Conservation (phyloP, 1,140 invertebrate species). For the Caenorhabditis brenneri region DNA sequence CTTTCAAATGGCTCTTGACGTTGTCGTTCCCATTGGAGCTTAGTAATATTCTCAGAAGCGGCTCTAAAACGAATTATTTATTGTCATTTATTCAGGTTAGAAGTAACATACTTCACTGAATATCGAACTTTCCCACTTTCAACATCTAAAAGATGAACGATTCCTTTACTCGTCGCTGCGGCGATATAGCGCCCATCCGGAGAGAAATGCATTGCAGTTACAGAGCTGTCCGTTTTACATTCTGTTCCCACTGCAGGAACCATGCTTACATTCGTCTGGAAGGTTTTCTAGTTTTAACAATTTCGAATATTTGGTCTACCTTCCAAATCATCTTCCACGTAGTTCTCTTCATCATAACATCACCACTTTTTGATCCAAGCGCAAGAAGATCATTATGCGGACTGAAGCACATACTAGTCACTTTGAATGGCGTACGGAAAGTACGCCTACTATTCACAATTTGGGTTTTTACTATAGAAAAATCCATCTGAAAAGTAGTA, state of each 20-base stretch:
- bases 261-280: conserved; percentile 13
- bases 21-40: not conserved
- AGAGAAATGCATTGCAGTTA: conserved; percentile 3
- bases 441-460: conserved; percentile 15
- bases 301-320: not conserved
- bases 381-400: conserved; percentile 5
- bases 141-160: not conserved
- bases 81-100: no score
- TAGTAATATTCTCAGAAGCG: not conserved
- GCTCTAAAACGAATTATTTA: not conserved
- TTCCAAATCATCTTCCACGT: conserved; percentile 38
- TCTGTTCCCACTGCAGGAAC: conserved; percentile 4
- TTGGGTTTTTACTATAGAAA: not conserved
- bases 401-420: conserved; percentile 23
- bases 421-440: conserved; percentile 14
- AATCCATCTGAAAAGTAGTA: conserved; percentile 26
- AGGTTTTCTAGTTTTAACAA: not conserved
- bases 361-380: not conserved
- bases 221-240: conserved; percentile 16
- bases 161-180: not conserved
- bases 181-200: not conserved
- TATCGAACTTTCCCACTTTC: conserved; percentile 14
- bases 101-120: not conserved
- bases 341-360: conserved; percentile 12
- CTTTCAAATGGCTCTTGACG: not conserved